phyloP scores from a whole-genome alignment of 1,140 invertebrate species.

The Pollicipes pollicipes region DNA sequence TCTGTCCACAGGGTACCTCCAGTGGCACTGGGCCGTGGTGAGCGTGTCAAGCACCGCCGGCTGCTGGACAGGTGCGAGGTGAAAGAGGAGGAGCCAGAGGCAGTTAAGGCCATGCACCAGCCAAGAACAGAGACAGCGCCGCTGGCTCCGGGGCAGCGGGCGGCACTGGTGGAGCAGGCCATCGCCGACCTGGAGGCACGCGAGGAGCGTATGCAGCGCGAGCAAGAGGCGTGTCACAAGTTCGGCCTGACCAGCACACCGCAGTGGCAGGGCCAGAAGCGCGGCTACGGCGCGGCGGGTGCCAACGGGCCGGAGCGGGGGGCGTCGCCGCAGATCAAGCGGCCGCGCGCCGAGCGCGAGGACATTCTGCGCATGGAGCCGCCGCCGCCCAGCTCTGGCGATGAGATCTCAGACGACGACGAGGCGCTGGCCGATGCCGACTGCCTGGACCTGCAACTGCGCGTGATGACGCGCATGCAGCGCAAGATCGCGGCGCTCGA shows the following conservation, averaged over 20 bases:
- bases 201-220: not conserved
- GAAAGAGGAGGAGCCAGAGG: no score
- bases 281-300: no score
- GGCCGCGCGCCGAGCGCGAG: not conserved
- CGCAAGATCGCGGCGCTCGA: not conserved
- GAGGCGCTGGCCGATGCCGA: not conserved
- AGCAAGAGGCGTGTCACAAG: not conserved
- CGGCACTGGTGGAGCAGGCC: not conserved
- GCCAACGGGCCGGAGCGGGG: no score
- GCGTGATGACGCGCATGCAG: not conserved
- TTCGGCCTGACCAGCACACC: not conserved
- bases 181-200: not conserved
- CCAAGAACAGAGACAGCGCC: no score
- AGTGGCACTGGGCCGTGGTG: no score
- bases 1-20: no score
- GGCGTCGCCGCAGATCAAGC: constrained; percentile 9
- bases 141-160: not conserved
- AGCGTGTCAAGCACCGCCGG: no score
- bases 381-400: not conserved
- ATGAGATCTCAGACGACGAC: not conserved
- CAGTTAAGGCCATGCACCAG: no score
- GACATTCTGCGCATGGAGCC: not conserved
- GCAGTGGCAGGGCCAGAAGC: not conserved
- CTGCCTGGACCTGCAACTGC: not conserved
- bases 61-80: no score